phyloP scores from a whole-genome alignment of 2,797 vertebrate genomes.

The Carduelis carduelis region DNA sequence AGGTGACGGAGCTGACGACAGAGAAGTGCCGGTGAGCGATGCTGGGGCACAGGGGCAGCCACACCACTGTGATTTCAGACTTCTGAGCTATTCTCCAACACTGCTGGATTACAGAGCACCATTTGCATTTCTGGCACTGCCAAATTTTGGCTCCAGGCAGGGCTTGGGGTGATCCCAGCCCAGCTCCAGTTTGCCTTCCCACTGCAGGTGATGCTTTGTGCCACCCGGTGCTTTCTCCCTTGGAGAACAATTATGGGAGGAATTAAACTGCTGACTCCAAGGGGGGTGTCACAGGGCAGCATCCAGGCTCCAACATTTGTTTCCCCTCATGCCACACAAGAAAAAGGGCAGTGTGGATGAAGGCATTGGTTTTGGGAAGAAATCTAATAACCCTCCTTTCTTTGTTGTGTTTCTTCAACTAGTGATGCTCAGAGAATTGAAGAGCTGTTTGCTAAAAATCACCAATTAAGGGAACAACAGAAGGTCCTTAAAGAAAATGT shows the following conservation, averaged over 20 bases:
- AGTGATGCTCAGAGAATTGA: conserved; percentile 92
- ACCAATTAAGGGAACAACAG: conserved; percentile 92
- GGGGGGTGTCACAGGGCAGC: not conserved
- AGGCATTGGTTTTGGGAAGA: not conserved
- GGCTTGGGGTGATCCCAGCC: not conserved
- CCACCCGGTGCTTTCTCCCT: fast-evolving
- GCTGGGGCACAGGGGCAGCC: fast-evolving
- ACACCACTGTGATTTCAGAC: fast-evolving
- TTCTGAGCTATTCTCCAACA: not conserved
- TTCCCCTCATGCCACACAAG: not conserved
- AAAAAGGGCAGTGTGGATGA: not conserved
- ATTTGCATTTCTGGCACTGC: not conserved
- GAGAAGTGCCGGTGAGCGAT: conserved; percentile 90
- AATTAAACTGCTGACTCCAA: not conserved
- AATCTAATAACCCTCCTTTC: not conserved
- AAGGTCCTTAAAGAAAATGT: conserved; percentile 90
- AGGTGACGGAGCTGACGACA: conserved; percentile 87
- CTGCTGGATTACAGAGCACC: not conserved
- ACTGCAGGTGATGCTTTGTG: not conserved
- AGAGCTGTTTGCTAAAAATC: conserved; percentile 92
- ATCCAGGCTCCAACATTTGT: not conserved
- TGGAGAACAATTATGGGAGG: not conserved
- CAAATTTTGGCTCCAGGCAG: not conserved
- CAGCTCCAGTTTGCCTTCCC: not conserved
- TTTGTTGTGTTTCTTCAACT: not conserved